A percentile compares a stretch with the other conserved stretches of the same genome.
phyloP scores from a whole-genome alignment of 2,113 vertebrate species.

The Tauraco erythrolophus region DNA sequence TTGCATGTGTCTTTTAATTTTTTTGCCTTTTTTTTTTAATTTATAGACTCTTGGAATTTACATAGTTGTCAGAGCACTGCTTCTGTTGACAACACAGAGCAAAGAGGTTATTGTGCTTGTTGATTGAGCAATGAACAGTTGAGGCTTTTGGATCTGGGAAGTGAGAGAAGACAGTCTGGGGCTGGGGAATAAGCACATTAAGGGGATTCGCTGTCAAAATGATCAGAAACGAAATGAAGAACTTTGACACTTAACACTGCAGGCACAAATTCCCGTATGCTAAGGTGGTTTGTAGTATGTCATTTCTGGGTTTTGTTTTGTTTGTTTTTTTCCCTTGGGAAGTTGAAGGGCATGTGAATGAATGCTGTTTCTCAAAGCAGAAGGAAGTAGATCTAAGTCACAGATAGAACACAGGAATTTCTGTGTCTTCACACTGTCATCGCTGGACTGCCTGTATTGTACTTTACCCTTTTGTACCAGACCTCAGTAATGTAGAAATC shows the following conservation, averaged over 20 bases:
- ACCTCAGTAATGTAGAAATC: neutral
- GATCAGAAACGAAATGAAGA: slow-evolving; percentile 5
- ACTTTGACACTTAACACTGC: slow-evolving; percentile 15
- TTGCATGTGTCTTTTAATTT: neutral
- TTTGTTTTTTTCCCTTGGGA: neutral
- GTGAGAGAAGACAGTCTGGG: neutral
- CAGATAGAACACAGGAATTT: neutral
- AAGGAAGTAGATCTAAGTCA: neutral
- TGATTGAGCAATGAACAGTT: neutral
- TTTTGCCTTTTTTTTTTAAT: neutral
- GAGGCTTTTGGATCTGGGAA: slow-evolving; percentile 8
- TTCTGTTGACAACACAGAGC: neutral
- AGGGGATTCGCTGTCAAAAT: slow-evolving; percentile 43
- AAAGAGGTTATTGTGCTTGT: neutral
- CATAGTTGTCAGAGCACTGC: neutral
- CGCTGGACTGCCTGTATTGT: neutral
- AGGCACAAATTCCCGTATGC: slow-evolving; percentile 22
- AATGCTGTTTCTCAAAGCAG: neutral
- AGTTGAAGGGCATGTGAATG: neutral
- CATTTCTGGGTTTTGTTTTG: neutral
- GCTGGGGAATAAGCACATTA: neutral
- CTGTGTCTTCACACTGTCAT: neutral
- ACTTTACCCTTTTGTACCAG: neutral
- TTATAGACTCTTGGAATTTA: neutral
- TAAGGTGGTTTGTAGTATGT: neutral